These are phyloP conservation scores for Drosophila grimshawi DNA, from an alignment of 1,140 invertebrate species.

Conservation along the genomic window DNA sequence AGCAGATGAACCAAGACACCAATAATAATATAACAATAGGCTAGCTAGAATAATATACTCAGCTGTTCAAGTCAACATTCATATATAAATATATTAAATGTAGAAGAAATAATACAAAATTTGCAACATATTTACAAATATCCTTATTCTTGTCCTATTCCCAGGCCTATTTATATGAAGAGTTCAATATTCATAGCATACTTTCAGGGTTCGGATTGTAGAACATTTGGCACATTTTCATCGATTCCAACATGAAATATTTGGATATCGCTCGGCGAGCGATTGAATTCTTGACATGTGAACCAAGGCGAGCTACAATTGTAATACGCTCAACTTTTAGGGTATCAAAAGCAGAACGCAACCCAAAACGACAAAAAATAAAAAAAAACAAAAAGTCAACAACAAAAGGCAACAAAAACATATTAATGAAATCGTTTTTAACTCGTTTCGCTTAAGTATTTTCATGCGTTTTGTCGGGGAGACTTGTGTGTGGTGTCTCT, in stretches of 20 bases:
- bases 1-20: too few relatives aligned
- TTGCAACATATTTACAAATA: neutral
- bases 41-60: too few relatives aligned
- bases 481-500: constrained; percentile 26
- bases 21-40: too few relatives aligned
- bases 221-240: too few relatives aligned
- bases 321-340: neutral
- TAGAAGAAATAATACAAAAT: too few relatives aligned
- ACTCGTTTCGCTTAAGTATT: constrained; percentile 79
- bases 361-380: constrained; percentile 29
- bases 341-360: constrained; percentile 30
- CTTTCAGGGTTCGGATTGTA: constrained; percentile 15
- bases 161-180: neutral
- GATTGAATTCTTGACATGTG: neutral
- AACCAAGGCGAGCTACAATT: neutral
- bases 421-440: constrained; percentile 82
- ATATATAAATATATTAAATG: too few relatives aligned
- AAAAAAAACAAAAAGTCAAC: constrained; percentile 27
- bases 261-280: too few relatives aligned
- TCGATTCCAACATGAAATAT: neutral
- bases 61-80: too few relatives aligned
- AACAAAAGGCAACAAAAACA: constrained; percentile 69
- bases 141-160: neutral
- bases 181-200: constrained; percentile 26
- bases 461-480: constrained; percentile 48